Conservation (phyloP, 2,113 vertebrate species). For the Pollimyrus isidori region DNA sequence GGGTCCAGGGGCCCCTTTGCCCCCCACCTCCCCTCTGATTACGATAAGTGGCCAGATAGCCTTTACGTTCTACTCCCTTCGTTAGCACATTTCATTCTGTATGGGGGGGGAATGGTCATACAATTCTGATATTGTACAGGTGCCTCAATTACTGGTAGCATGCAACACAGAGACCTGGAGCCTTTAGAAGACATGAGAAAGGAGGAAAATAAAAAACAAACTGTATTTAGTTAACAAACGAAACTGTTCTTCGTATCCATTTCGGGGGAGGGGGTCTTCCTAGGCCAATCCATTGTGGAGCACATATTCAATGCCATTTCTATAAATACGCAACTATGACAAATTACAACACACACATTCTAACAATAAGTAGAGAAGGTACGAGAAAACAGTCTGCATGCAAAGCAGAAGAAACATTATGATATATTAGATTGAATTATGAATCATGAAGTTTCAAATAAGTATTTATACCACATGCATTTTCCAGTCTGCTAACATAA, state of each 20-base stretch:
- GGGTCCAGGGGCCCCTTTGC: not conserved
- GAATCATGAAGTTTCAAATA: not conserved
- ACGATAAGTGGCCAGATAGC: not conserved
- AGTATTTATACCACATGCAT: not conserved
- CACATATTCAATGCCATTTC: not conserved
- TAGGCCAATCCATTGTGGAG: not conserved
- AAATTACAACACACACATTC: not conserved
- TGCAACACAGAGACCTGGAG: too few relatives aligned
- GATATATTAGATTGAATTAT: not conserved
- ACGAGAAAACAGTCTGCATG: not conserved
- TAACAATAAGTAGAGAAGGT: not conserved
- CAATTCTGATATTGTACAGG: too few relatives aligned
- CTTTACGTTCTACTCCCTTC: too few relatives aligned
- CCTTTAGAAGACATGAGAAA: too few relatives aligned
- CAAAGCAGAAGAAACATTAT: not conserved
- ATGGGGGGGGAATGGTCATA: too few relatives aligned
- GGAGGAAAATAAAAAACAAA: too few relatives aligned
- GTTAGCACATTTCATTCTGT: too few relatives aligned
- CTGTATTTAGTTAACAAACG: too few relatives aligned
- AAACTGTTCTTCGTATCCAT: too few relatives aligned
- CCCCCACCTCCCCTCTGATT: not conserved
- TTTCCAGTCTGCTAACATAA: not conserved
- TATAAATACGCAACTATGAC: not conserved
- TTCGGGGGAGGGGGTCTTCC: too few relatives aligned
- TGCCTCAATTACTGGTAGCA: too few relatives aligned